Conservation (phyloP, 2,113 vertebrate genomes). For the Gopherus flavomarginatus region DNA sequence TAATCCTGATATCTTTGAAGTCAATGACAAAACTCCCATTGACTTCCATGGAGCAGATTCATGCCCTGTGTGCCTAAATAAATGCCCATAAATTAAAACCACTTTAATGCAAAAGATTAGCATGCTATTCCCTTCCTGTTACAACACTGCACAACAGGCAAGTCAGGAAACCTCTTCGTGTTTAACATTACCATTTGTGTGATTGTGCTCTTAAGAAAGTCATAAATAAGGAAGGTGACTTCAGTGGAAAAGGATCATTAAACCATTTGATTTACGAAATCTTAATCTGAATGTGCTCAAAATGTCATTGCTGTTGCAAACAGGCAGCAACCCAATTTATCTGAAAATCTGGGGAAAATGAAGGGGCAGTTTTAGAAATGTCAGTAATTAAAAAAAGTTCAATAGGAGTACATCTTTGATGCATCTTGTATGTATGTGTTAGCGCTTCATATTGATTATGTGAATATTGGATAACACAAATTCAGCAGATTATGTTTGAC, state of each 20-base stretch:
- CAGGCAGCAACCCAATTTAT: constrained; percentile 2
- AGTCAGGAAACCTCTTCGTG: not conserved
- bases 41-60: constrained; percentile 28
- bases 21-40: constrained; percentile 1
- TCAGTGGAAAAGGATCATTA: not conserved
- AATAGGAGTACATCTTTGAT: not conserved
- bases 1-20: not conserved
- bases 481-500: constrained; percentile 45
- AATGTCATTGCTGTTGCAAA: not conserved
- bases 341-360: constrained; percentile 13
- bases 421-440: not conserved
- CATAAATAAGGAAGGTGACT: not conserved
- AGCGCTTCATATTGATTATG: constrained; percentile 38
- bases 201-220: not conserved
- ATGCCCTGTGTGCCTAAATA: constrained; percentile 25
- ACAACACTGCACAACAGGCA: not conserved
- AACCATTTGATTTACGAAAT: not conserved
- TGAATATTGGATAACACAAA: constrained; percentile 45
- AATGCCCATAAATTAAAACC: not conserved
- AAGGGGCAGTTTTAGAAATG: constrained; percentile 29
- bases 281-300: not conserved
- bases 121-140: not conserved
- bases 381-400: constrained; percentile 40
- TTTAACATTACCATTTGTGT: not conserved
- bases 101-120: constrained; percentile 26